Evolutionary conservation across 2,797 vertebrate species (phyloP), one percentile per base, ranked within the genome.

Genomic region (Numenius phaeopus): DNA sequence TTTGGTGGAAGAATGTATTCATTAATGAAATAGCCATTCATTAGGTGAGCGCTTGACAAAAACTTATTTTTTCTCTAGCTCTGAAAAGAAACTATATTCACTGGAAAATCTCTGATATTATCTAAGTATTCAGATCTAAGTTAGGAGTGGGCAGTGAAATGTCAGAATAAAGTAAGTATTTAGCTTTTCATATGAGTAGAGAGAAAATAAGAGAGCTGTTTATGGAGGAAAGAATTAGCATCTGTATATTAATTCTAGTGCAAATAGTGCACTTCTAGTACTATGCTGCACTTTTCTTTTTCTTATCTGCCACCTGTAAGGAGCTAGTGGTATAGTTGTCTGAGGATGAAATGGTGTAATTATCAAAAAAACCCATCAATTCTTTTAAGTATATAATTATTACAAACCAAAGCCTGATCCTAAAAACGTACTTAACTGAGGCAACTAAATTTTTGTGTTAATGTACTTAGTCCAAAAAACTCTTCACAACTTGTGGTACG

Each of bases 1-100:
- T 83, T 73, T 65, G 62, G n/a, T 52, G 26, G 81, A 93, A 90
- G 70, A 78, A 96, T 55, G 50, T 94, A 55, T 86, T 96, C 59
- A 50, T 61, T 94, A 95, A 82, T 67, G 46, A 96, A 97, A 91
- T 17, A 77, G 42, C 47, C 59, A 93, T 95, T 95, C 89, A 90
- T 87, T 84, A 87, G 24, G 54, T 94, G 89, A 95, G 95, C 94
- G 89, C 80, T 78, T 96, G 91, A 94, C 83, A 87, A 89, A 94
- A 95, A 67, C 26, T 20, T 93, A 66, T 32, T 83, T 90, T 91
- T 88, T 83, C 46, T 85, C 75, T 89, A 71, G 21, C 69, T 90
- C 54, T 90, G 89, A 94, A 87, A 97, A 95, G 96, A 65, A 82
- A 88, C 46, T 55, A 40, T 59, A 83, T 94, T 94, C 78, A 75